These are phyloP conservation scores for Anhinga anhinga DNA, from an alignment of 2,113 vertebrate species.

Conservation along the genomic window DNA sequence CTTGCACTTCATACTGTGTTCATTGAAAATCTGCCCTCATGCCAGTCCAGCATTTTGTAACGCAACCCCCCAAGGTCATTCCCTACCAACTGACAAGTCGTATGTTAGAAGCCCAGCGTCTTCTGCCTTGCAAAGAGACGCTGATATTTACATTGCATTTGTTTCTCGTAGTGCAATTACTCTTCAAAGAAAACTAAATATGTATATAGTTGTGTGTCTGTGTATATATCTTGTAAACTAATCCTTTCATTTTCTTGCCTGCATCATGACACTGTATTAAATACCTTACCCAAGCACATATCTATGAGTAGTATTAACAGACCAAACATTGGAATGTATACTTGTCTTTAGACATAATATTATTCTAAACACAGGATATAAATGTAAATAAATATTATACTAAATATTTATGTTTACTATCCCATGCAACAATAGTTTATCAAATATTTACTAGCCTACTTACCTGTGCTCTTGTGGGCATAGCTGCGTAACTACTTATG, in stretches of 20 bases:
- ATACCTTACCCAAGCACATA: not conserved
- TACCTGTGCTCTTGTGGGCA: slow-evolving; percentile 49
- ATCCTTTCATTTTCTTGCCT: not conserved
- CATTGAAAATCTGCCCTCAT: not conserved
- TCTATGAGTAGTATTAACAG: not conserved
- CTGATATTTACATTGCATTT: not conserved
- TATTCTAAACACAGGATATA: not conserved
- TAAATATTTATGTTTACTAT: slow-evolving; percentile 53
- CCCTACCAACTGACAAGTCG: not conserved
- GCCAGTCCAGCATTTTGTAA: not conserved
- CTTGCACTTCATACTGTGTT: not conserved
- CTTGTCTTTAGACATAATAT: not conserved
- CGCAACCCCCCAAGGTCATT: slow-evolving; percentile 40
- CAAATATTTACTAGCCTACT: slow-evolving; percentile 57
- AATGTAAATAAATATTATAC: slow-evolving; percentile 49
- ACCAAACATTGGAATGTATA: not conserved
- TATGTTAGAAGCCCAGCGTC: not conserved
- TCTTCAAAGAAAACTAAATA: not conserved
- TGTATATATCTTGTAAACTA: not conserved
- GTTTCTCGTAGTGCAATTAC: not conserved
- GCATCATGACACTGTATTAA: not conserved
- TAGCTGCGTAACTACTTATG: not conserved
- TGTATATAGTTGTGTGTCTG: not conserved
- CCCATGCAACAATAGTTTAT: slow-evolving; percentile 6
- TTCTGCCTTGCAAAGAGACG: not conserved